A percentile compares a stretch with the other conserved stretches of the same genome.
Conservation (phyloP, 2,888 invertebrate species). For the Pemphredon lugubris region DNA sequence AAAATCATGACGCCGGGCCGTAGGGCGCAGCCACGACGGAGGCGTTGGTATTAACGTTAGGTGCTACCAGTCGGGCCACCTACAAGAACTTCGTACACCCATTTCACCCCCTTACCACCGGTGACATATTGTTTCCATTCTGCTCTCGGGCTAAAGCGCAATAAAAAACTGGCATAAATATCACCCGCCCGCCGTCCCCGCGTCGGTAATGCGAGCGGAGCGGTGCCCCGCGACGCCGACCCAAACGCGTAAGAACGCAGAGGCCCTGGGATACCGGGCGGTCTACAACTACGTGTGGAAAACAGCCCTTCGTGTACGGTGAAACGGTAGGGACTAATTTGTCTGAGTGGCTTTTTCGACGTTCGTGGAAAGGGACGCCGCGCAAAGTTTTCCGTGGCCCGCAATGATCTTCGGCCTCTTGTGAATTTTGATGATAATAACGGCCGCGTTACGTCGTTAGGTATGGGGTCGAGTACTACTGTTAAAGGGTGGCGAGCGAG, state of each 20-base stretch:
- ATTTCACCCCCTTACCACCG: slow-evolving; percentile 51
- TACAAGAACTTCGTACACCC: slow-evolving; percentile 72
- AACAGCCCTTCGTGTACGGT: slow-evolving; percentile 40
- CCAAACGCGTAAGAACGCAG: slow-evolving; percentile 69
- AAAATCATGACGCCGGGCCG: slow-evolving; percentile 71
- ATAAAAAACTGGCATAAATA: slow-evolving; percentile 80
- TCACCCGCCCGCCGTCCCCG: slow-evolving; percentile 63
- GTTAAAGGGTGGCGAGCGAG: too few relatives aligned
- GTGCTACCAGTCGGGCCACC: slow-evolving; percentile 68
- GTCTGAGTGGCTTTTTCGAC: slow-evolving; percentile 80
- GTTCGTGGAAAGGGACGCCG: slow-evolving; percentile 52
- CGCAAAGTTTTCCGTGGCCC: slow-evolving; percentile 41
- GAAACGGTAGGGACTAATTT: slow-evolving; percentile 74
- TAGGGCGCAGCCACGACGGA: slow-evolving; percentile 54
- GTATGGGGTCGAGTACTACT: not conserved
- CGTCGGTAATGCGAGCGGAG: too few relatives aligned
- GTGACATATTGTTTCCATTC: slow-evolving; percentile 81
- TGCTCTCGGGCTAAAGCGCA: slow-evolving; percentile 73
- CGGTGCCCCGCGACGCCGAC: slow-evolving; percentile 50
- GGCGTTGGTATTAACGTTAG: slow-evolving; percentile 74
- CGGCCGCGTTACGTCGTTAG: not conserved
- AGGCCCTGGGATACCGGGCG: slow-evolving; percentile 51
- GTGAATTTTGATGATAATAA: not conserved
- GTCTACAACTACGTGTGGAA: slow-evolving; percentile 48
- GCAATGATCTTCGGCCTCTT: slow-evolving; percentile 8